phyloP scores from a whole-genome alignment of 2,888 invertebrate genomes.

The Phalangium opilio region DNA sequence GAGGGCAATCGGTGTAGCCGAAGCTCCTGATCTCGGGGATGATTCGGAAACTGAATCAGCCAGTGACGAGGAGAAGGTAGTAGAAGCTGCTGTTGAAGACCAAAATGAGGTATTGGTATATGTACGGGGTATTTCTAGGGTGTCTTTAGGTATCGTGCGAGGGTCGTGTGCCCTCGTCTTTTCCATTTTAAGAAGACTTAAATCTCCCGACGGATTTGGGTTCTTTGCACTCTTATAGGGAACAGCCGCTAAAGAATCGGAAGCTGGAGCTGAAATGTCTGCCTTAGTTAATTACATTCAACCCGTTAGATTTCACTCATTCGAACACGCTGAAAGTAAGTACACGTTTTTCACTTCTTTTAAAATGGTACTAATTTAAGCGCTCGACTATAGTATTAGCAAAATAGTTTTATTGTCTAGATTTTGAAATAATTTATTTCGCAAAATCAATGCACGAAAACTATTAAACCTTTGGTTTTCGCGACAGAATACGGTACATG shows the following conservation, averaged over 20 bases:
- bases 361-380: too few species aligned
- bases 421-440: too few species aligned
- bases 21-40: conserved; percentile 5
- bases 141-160: too few species aligned
- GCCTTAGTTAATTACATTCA: conserved; percentile 95
- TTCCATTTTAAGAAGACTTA: not conserved
- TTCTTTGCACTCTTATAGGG: conserved; percentile 34
- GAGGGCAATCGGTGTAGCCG: too few species aligned
- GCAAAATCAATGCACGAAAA: not conserved
- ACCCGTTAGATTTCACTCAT: conserved; percentile 78
- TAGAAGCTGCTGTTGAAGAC: conserved; percentile 9
- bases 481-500: too few species aligned
- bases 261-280: conserved; percentile 89
- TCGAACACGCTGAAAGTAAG: conserved; percentile 90
- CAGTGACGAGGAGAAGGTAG: conserved; percentile 35
- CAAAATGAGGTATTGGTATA: conserved; percentile 1
- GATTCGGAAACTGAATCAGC: conserved; percentile 26
- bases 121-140: too few species aligned
- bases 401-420: too few species aligned
- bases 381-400: too few species aligned
- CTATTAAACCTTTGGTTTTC: too few species aligned
- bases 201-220: conserved; percentile 36
- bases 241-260: conserved; percentile 66
- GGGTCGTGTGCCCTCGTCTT: too few species aligned
- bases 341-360: too few species aligned